These are phyloP conservation scores for Epizoanthus rinbou DNA, from an alignment of 92 coral and sea anemone genomes.

Conservation along the genomic window DNA sequence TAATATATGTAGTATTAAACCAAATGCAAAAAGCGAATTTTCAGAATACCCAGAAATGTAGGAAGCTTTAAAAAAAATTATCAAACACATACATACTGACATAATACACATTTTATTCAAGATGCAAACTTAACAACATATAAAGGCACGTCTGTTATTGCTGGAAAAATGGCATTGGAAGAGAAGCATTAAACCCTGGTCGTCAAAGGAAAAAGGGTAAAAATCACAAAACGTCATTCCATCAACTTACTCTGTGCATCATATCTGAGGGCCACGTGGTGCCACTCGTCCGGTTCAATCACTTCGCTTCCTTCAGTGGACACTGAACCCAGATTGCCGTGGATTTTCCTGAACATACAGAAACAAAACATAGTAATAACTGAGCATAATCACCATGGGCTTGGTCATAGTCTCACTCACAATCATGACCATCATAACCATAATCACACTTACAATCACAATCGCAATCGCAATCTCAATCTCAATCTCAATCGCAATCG, in stretches of 20 bases:
- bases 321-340: conserved; percentile 81
- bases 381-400: not conserved
- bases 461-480: no score
- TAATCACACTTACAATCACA: no score
- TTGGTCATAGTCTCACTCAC: no score
- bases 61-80: no score
- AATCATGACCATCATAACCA: not conserved
- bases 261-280: conserved; percentile 91
- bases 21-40: no score
- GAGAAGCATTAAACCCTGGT: not conserved
- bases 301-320: conserved; percentile 65
- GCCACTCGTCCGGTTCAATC: conserved; percentile 94
- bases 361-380: not conserved
- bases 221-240: not conserved
- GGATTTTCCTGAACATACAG: conserved; percentile 58
- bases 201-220: not conserved
- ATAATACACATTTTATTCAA: no score
- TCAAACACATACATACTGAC: no score
- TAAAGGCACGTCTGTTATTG: no score
- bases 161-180: not conserved
- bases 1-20: no score
- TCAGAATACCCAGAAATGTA: no score
- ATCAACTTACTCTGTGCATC: conserved; percentile 90
- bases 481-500: no score
- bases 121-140: no score